Base-by-base conservation (phyloP, 92 coral and sea anemone genomes). In the Epizoanthus fatuus region DNA sequence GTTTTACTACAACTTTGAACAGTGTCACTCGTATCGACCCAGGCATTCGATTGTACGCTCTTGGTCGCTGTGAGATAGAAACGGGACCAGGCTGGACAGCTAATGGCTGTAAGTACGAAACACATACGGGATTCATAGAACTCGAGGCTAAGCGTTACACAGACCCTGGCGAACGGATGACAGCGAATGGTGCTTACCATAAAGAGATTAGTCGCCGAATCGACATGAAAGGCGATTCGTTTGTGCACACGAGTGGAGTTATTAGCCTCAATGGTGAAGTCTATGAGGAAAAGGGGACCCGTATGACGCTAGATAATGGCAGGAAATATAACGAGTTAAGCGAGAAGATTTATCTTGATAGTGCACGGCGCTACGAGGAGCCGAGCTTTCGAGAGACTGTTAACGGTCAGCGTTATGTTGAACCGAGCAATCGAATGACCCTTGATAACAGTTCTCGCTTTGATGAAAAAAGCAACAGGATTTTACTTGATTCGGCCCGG, bases 51-150 rank as follows among this genome's bases (percentile, higher is more conserved):
- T 60, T 59, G 49, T 11, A 77, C 45, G 82, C 69, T n/a, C 58
- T 62, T 60, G 82, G 82, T 77, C 82, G 82, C 49, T 62, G 70
- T 62, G 39, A 77, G 47, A 42, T 77, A 77, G 82, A 77, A n/a
- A 62, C 17, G 12, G 82, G 78, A 37, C 44, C 44, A 2, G 13
- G 45, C 22, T 72, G 78, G 78, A 11, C 17, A 47, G 78, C 78
- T 4, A 72, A 7, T 5, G 78, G 78, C 38, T n/a, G 59, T 14
- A 72, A 47, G 12, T 72, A 72, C 54, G 9, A 20, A 51, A 72
- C 78, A 0, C 78, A 47, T 6, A 72, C 78, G 5, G 78, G 78
- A 72, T 47, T 72, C n/a, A 3, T 72, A 47, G n/a, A 19, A 12
- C 78, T 72, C 57, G 78, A 72, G 40, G 16, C 38, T 0, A 72